Evolutionary conservation across 2,888 invertebrate species (phyloP), one percentile per base, ranked within the genome.

Genomic region (Periphyllus acericola): DNA sequence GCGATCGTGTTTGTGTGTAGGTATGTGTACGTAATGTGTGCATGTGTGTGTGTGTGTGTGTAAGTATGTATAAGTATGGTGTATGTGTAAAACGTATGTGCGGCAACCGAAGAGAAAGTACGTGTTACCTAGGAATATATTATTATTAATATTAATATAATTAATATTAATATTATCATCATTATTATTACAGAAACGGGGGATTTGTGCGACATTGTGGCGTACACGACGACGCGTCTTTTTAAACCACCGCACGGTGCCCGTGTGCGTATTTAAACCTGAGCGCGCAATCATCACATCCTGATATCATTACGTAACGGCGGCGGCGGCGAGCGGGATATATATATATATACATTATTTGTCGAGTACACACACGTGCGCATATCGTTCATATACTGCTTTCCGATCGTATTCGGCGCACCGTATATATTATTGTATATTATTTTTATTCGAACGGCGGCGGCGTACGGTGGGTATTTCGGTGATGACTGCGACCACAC

Each of bases 101-200:
- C 32, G 46, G 29, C n/a, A 34, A 66, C 76, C 68, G 40, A 81
- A 81, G 87, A 81, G 87, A 87, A 87, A 87, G 87, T 80, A 74
- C 72, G 32, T 4, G 78, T 85, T 79, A 29, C 78, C 34, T 29
- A 25, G 60, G 87, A 81, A 80, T 72, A 80, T 55, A 72, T 78
- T 85, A 60, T 55, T 40, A 46, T 46, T 68, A 36, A 5, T 52
- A 52, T 52, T 52, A 52, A 6, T 52, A 52, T 52, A 6, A 52
- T 11, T 52, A 52, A 1, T 66, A 66, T n/a, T 52, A 52, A 6
- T 52, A 52, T 60, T 60, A 60, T 60, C 19, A 55, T 55, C 19
- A 55, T 55, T 60, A 60, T 19, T 60, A 60, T n/a, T 68, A 68
- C 14, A 68, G 21, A 83, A 60, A 66, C 78, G 68, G 66, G 46